A percentile compares a stretch with the other conserved stretches of the same genome.
phyloP scores from a whole-genome alignment of 2,888 invertebrate genomes.

The Ichneumon xanthorius region DNA sequence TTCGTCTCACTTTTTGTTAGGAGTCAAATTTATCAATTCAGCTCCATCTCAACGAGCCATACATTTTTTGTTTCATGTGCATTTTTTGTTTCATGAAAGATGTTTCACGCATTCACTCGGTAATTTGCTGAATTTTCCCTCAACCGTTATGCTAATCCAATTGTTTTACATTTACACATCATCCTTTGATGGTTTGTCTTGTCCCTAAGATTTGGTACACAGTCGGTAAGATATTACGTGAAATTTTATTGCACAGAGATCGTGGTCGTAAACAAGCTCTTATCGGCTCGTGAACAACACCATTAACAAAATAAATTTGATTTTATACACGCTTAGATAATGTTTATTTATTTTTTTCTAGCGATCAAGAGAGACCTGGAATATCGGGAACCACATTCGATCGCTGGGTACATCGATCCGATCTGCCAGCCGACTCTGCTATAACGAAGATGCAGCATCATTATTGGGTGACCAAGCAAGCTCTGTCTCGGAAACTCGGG shows the following conservation, averaged over 20 bases:
- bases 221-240: too few relatives aligned
- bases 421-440: conserved; percentile 83
- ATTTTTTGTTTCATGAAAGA: too few relatives aligned
- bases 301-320: background rate
- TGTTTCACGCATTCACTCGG: too few relatives aligned
- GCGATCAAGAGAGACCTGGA: conserved; percentile 78
- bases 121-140: too few relatives aligned
- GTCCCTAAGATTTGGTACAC: background rate
- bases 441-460: conserved; percentile 94
- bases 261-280: too few relatives aligned
- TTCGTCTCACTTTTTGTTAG: too few relatives aligned
- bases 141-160: background rate
- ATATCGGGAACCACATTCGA: conserved; percentile 85
- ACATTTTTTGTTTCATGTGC: too few relatives aligned
- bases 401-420: conserved; percentile 85
- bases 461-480: conserved; percentile 99
- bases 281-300: too few relatives aligned
- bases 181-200: background rate
- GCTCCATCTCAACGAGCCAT: too few relatives aligned
- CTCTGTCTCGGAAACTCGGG: conserved; percentile 95
- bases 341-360: conserved; percentile 61
- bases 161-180: background rate
- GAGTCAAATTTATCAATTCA: too few relatives aligned
- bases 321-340: background rate
- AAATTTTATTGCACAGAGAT: too few relatives aligned